Evolutionary conservation across 2,113 vertebrate species (phyloP), one percentile per base, ranked within the genome.

Genomic region (Phaetusa simplex): DNA sequence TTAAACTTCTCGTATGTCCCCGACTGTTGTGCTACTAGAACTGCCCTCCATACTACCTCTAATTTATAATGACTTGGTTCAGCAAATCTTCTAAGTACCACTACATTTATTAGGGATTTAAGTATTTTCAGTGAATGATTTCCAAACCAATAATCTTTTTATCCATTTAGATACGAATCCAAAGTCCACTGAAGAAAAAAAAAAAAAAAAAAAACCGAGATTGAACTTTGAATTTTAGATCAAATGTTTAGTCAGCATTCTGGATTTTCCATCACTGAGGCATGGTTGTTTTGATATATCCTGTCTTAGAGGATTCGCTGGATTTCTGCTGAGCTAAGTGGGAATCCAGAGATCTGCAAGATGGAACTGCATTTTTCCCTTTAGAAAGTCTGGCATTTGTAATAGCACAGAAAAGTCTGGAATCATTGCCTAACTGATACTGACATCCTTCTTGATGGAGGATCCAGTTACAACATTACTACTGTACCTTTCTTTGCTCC

Each of bases 161-260:
- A 82, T 76, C 53, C 66, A 45, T 95, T 90, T 91, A 96, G 86
- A 89, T 83, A 69, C 1, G 0, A 87, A 83, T 91, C 62, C 94
- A 94, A 96, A 96, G 94, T 97, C 79, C 87, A 62, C 20, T 42
- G 58, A 72, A 65, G 24, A 59, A 88, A 52, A 66, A 70, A 74
- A 79, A 53, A 22, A 86, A 49, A 38, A 38, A 79, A 53, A 22
- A 86, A 49, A 38, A 38, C 38, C 36, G 71, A 77, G 73, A 77
- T 23, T 95, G 96, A 96, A 94, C 89, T 96, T 96, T 95, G 94
- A 84, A 89, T 93, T 87, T 92, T 56, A 42, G 24, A 87, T 91
- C 45, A 71, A 30, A 65, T 70, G 85, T 93, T 93, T 88, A 94
- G 94, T 95, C 94, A 95, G 84, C 91, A 64, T 73, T 73, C 81